These are phyloP conservation scores for Alectoris magna DNA, from an alignment of 2,797 vertebrate genomes.

Conservation along the genomic window DNA sequence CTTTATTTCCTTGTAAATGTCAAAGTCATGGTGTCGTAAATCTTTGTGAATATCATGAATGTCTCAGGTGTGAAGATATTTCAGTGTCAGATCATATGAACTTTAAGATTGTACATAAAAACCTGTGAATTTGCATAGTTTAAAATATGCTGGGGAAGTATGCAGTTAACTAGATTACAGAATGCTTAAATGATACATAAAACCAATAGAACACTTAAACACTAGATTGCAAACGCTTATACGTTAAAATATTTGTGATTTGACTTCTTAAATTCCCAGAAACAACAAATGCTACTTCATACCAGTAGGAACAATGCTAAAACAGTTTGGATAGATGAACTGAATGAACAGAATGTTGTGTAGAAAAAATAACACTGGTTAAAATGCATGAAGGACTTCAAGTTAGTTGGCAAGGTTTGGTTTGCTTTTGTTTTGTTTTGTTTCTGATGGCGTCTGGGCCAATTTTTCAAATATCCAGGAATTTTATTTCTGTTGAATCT, in stretches of 20 bases:
- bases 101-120: background rate
- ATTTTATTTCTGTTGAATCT: background rate
- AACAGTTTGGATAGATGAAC: background rate
- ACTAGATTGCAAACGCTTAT: background rate
- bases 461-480: background rate
- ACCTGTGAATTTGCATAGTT: background rate
- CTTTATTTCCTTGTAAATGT: slow-evolving; percentile 46
- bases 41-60: slow-evolving; percentile 46
- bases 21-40: slow-evolving; percentile 35
- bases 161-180: background rate
- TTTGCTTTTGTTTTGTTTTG: background rate
- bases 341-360: background rate
- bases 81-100: background rate
- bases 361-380: background rate
- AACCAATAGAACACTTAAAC: background rate
- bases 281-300: background rate
- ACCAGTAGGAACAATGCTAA: too few species aligned
- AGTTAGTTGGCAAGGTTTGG: background rate
- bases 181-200: background rate
- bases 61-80: background rate
- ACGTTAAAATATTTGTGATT: background rate
- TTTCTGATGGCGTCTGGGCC: background rate
- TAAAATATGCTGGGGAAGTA: background rate
- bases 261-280: background rate
- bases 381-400: background rate